These are phyloP conservation scores for Bombus ignitus DNA, from an alignment of 1,140 invertebrate genomes.

Conservation along the genomic window DNA sequence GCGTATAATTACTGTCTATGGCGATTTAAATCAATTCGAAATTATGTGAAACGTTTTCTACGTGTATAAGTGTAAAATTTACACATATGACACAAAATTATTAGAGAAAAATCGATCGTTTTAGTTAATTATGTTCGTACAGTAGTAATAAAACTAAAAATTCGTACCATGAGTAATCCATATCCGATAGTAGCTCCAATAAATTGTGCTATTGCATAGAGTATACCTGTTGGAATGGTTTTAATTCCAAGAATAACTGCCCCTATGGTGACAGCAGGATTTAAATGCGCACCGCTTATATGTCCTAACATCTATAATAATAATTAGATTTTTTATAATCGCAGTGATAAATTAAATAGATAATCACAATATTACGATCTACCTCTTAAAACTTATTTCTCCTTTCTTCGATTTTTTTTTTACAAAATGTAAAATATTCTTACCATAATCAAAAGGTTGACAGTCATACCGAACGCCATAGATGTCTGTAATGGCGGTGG, in stretches of 20 bases:
- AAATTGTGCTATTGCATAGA: conserved; percentile 89
- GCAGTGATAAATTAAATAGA: neutral
- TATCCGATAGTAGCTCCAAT: conserved; percentile 88
- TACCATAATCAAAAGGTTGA: conserved; percentile 87
- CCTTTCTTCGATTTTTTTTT: too few relatives aligned
- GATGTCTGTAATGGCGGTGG: conserved; percentile 84
- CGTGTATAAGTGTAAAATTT: too few relatives aligned
- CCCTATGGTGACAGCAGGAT: conserved; percentile 90
- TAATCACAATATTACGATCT: neutral
- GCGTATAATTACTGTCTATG: neutral
- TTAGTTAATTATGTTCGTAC: neutral
- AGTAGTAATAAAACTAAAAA: neutral
- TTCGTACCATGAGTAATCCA: conserved; percentile 84
- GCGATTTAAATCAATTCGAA: neutral
- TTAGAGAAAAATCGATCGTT: too few relatives aligned
- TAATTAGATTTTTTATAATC: neutral
- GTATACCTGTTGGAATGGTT: conserved; percentile 86
- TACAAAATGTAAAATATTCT: conserved; percentile 23
- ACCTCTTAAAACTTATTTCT: neutral
- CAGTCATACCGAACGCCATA: conserved; percentile 88
- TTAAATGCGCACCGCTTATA: conserved; percentile 89
- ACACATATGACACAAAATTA: too few relatives aligned
- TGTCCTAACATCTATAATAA: conserved; percentile 86
- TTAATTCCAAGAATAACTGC: conserved; percentile 86
- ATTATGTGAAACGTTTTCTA: too few relatives aligned